These are phyloP conservation scores for Lepidurus apus DNA, from an alignment of 1,140 invertebrate species.

Conservation along the genomic window DNA sequence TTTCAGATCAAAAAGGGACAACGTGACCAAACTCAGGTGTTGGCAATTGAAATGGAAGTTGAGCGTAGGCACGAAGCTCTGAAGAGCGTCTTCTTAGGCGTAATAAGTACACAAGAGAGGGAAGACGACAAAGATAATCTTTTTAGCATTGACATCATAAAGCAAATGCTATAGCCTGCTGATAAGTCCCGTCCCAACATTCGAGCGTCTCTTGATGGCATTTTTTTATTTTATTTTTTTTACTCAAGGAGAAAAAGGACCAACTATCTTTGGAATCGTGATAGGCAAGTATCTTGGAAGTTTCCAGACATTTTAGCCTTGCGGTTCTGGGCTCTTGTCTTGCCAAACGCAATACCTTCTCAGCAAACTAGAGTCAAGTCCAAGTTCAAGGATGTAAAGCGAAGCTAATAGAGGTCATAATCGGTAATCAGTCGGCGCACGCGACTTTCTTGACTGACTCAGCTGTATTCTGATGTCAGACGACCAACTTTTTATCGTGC, in stretches of 20 bases:
- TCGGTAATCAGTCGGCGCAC: neutral
- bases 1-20: neutral
- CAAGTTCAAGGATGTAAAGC: constrained; percentile 5
- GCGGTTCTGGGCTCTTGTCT: no score
- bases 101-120: neutral
- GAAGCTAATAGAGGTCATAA: neutral
- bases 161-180: no score
- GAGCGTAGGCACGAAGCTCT: neutral
- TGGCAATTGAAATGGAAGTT: neutral
- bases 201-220: no score
- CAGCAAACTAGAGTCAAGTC: neutral
- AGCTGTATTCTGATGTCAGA: neutral
- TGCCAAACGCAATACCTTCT: no score
- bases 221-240: no score
- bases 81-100: neutral
- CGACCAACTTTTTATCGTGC: neutral
- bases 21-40: constrained; percentile 18
- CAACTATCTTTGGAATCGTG: no score
- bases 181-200: no score
- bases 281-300: neutral
- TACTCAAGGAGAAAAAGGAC: no score
- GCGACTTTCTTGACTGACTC: neutral
- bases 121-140: no score
- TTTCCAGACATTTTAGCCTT: no score
- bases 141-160: no score